A percentile compares a stretch with the other conserved stretches of the same genome.
These are phyloP conservation scores for Forbesichthys agassizii DNA, from an alignment of 2,113 vertebrate species.

Conservation along the genomic window DNA sequence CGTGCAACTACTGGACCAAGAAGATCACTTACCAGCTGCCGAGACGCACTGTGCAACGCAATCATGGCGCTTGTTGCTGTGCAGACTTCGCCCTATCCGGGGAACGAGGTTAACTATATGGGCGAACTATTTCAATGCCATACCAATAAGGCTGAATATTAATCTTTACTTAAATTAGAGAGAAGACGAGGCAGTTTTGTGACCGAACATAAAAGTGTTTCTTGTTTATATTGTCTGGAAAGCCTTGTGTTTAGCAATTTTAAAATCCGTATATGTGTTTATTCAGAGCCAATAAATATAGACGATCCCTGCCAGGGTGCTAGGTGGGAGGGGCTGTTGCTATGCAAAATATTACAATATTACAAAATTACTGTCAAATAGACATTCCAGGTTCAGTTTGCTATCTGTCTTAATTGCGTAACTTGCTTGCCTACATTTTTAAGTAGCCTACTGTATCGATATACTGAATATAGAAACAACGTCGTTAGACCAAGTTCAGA, in stretches of 20 bases:
- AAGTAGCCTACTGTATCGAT: neutral
- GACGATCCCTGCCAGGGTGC: constrained; percentile 54
- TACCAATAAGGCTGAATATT: neutral
- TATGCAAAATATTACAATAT: constrained; percentile 77
- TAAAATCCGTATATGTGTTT: constrained; percentile 47
- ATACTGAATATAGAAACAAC: too few relatives aligned
- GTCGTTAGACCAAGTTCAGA: too few relatives aligned
- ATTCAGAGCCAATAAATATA: constrained; percentile 26
- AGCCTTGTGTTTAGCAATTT: neutral
- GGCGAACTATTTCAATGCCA: constrained; percentile 62
- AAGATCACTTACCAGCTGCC: constrained; percentile 75
- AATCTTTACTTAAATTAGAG: rapidly evolving
- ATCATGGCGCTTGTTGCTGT: constrained; percentile 83
- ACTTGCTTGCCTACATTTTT: constrained; percentile 13
- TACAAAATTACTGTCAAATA: constrained; percentile 48
- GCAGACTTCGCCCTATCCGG: constrained; percentile 80
- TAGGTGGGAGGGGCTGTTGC: constrained; percentile 76
- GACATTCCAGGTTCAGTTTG: constrained; percentile 43
- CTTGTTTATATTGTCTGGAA: neutral
- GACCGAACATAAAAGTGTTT: rapidly evolving
- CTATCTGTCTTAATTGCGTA: constrained; percentile 32
- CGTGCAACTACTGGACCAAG: constrained; percentile 76
- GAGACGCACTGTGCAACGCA: constrained; percentile 73
- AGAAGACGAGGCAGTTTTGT: rapidly evolving
- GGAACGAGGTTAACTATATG: constrained; percentile 38